Base-by-base conservation (phyloP, 2,888 invertebrate genomes). In the Sericinus montela region DNA sequence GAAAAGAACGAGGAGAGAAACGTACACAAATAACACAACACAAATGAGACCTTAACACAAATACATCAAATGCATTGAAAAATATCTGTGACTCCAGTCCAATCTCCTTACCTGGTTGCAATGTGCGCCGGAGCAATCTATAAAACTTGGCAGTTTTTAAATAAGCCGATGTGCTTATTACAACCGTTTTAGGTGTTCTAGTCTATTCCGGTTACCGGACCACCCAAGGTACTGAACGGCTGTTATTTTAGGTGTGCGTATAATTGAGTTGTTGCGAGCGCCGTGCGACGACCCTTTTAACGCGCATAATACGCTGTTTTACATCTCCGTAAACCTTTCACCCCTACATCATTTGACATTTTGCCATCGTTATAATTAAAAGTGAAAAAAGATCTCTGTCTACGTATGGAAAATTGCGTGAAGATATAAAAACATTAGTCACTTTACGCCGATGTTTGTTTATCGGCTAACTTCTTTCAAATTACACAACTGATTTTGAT, bases 191-290 rank as follows among this genome's bases (percentile, higher is more conserved):
- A 69, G 68, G 62, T 60, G 65, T 60, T 67, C 61, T 32, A 52
- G 67, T 73, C 82, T 83, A 86, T 86, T 84, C 79, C 68, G 66
- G 72, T 75, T 72, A 67, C 52, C 25, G 62, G 85, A 62, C 62
- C 63, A 61, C 64, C 63, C 65, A 65, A 38, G 54, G 59, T 48
- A 50, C 46, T 34, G 32, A 16, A 14, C 53, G 50, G 49, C 63
- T 78, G 84, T 83, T 87, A 87, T 86, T 85, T 85, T 82, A 82
- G 84, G 81, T 72, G 69, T 71, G 73, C 69, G 63, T 70, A 79
- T 86, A 85, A 87, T 87, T 86, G 84, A 87, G 84, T 72, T 73
- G 83, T 85, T 75, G 76, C 74, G 68, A 69, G 68, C 69, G 72
- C 65, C 69, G 72, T 69, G 63, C 75, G 72, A 67, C 71, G 76